phyloP scores from a whole-genome alignment of 2,797 vertebrate genomes.

The Dicrostonyx torquatus region DNA sequence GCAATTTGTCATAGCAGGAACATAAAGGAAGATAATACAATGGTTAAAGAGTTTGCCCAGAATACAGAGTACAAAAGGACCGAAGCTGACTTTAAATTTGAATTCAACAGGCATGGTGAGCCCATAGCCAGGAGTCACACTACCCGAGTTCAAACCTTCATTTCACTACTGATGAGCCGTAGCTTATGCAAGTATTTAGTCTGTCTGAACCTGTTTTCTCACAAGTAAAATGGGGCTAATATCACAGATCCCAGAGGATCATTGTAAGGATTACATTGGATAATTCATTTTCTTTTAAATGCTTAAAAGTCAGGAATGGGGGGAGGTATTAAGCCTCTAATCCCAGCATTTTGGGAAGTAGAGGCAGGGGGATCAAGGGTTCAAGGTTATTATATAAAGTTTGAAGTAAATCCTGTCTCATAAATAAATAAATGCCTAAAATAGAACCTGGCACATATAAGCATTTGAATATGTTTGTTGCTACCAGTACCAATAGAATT shows the following conservation, averaged over 20 bases:
- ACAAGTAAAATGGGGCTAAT: background rate
- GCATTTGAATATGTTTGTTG: background rate
- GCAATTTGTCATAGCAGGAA: background rate
- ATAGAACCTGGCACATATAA: background rate
- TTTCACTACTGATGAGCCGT: background rate
- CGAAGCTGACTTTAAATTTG: slow-evolving; percentile 15
- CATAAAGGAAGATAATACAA: slow-evolving; percentile 9
- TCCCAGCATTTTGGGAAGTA: background rate
- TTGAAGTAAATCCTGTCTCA: background rate
- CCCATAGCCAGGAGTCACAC: background rate
- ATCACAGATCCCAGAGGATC: background rate
- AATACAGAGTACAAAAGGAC: background rate
- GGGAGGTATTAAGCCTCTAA: background rate
- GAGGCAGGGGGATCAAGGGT: background rate
- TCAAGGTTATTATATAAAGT: background rate
- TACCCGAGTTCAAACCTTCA: background rate
- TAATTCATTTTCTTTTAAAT: background rate
- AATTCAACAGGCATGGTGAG: background rate
- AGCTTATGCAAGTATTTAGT: background rate
- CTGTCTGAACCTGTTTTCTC: background rate
- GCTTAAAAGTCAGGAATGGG: background rate
- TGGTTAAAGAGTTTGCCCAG: slow-evolving; percentile 18
- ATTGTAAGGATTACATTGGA: background rate
- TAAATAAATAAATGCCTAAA: background rate
- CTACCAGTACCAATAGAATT: background rate